A percentile compares a stretch with the other conserved stretches of the same genome.
Evolutionary conservation across 2,797 vertebrate species (phyloP).

Genomic region (Schizopygopsis pylzovi): DNA sequence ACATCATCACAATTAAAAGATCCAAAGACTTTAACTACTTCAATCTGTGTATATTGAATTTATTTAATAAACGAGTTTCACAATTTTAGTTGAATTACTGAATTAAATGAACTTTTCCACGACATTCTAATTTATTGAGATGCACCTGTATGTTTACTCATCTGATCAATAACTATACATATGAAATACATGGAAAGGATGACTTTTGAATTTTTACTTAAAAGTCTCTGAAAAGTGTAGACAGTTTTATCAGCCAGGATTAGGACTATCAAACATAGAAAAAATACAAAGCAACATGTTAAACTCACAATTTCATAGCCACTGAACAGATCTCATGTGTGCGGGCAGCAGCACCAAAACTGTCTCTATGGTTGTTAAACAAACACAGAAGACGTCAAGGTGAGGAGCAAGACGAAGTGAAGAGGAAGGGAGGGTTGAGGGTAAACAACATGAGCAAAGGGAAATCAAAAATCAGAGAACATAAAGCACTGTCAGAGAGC

Average conservation of each 20-base stretch:
- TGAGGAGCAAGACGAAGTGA: slow-evolving; percentile 41
- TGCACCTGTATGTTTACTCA: background rate
- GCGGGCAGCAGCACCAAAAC: slow-evolving; percentile 51
- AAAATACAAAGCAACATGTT: slow-evolving; percentile 28
- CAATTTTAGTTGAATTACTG: no score
- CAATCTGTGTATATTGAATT: no score
- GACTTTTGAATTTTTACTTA: background rate
- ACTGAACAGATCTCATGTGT: slow-evolving; percentile 32
- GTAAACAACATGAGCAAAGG: slow-evolving; percentile 50
- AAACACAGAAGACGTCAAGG: slow-evolving; percentile 56
- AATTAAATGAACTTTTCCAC: no score
- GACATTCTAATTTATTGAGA: no score
- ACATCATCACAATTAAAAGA: no score
- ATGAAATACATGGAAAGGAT: background rate
- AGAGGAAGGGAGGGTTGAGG: slow-evolving; percentile 22
- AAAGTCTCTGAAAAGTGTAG: background rate
- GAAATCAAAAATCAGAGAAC: slow-evolving; percentile 46
- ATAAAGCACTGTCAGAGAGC: slow-evolving; percentile 36
- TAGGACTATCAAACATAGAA: background rate
- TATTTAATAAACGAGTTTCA: no score
- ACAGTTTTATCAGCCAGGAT: background rate
- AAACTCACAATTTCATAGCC: slow-evolving; percentile 55
- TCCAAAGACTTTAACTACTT: no score
- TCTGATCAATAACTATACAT: slow-evolving; percentile 4
- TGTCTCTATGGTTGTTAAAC: slow-evolving; percentile 54